These are phyloP conservation scores for Dorcus hopei DNA, from an alignment of 2,888 invertebrate species.

Conservation along the genomic window DNA sequence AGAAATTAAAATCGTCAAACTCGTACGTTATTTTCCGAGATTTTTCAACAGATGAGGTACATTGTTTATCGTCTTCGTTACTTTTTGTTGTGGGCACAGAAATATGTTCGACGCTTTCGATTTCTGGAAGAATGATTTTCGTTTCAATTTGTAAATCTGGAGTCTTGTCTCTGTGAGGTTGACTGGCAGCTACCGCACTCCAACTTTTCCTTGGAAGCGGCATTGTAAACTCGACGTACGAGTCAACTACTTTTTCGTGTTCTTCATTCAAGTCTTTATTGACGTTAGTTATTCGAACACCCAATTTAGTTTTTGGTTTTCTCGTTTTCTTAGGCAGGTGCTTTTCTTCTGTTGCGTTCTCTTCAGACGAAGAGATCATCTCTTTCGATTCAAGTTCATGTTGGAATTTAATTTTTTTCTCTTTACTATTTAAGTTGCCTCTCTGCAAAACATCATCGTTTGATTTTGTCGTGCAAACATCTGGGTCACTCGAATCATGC, in stretches of 20 bases:
- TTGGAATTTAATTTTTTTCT: conserved; percentile 18
- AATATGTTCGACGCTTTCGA: too few species aligned
- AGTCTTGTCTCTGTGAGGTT: conserved; percentile 45
- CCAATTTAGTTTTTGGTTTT: conserved; percentile 47
- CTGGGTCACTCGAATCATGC: not conserved
- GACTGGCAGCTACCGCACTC: conserved; percentile 54
- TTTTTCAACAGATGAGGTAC: conserved; percentile 9
- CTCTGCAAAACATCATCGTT: conserved; percentile 7
- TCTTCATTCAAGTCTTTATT: conserved; percentile 23
- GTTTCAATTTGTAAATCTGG: conserved; percentile 16
- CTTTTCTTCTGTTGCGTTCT: conserved; percentile 15
- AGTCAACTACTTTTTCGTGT: conserved; percentile 7
- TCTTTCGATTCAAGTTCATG: conserved; percentile 22
- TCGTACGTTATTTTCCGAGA: conserved; percentile 11
- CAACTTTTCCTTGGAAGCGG: conserved; percentile 51
- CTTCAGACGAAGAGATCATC: conserved; percentile 24
- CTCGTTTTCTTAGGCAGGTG: conserved; percentile 34
- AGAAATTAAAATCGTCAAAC: conserved; percentile 7
- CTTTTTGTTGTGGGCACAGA: too few species aligned
- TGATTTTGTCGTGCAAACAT: not conserved
- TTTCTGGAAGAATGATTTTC: too few species aligned
- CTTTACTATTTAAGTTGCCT: not conserved
- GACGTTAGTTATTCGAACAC: conserved; percentile 40
- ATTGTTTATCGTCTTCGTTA: not conserved
- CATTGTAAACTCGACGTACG: conserved; percentile 6